phyloP scores from a whole-genome alignment of 2,888 invertebrate species.

The Hirtodrosophila confusa region DNA sequence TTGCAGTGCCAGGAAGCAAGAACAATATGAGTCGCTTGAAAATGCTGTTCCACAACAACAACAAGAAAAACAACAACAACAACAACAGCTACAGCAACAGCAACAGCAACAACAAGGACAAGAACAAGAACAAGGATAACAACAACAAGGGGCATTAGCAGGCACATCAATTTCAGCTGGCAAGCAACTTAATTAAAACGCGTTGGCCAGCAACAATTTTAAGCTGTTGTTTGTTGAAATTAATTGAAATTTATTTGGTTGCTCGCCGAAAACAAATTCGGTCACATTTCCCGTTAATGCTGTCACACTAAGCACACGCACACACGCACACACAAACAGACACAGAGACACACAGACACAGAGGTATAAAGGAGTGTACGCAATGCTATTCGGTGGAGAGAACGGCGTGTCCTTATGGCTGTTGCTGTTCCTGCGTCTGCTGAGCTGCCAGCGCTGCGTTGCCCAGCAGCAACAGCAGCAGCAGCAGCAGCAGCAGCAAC shows the following conservation, averaged over 20 bases:
- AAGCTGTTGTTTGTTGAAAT: constrained; percentile 46
- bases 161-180: constrained; percentile 63
- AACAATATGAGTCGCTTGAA: constrained; percentile 44
- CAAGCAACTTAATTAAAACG: constrained; percentile 72
- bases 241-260: constrained; percentile 66
- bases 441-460: constrained; percentile 6
- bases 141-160: constrained; percentile 40
- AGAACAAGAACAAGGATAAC: constrained; percentile 19
- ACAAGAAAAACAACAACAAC: too few species aligned
- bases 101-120: constrained; percentile 53
- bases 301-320: constrained; percentile 33
- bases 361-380: background rate
- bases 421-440: constrained; percentile 29
- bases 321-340: background rate
- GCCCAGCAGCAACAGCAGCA: constrained; percentile 6
- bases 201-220: constrained; percentile 45
- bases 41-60: constrained; percentile 38
- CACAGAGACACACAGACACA: background rate
- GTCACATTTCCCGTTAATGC: constrained; percentile 39
- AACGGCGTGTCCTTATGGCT: constrained; percentile 16
- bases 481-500: background rate
- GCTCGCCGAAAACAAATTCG: constrained; percentile 45
- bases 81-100: constrained; percentile 29
- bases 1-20: constrained; percentile 29
- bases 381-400: constrained; percentile 24